Conservation (phyloP, 1,140 invertebrate genomes). For the Brachionus calyciflorus region DNA sequence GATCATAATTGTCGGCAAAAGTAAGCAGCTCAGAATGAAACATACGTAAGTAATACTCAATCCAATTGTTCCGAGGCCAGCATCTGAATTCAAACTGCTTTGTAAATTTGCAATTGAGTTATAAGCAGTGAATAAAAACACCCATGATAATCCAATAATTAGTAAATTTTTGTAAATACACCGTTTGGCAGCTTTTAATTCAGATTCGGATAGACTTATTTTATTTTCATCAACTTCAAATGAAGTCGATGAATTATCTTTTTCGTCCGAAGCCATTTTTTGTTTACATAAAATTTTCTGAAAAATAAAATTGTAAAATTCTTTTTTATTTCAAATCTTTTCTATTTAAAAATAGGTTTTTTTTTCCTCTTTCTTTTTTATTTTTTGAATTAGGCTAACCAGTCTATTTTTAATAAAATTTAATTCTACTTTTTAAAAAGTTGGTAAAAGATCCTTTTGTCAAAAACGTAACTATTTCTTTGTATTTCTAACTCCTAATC, state of each 20-base stretch:
- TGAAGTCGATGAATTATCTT: neutral
- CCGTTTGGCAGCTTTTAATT: neutral
- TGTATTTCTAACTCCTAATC: no score
- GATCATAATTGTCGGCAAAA: constrained; percentile 77
- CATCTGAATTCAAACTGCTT: constrained; percentile 22
- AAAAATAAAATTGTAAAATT: no score
- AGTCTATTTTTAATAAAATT: no score
- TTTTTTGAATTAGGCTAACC: no score
- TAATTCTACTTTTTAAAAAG: no score
- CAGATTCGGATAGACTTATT: neutral
- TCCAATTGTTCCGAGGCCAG: constrained; percentile 52
- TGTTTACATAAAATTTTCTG: no score
- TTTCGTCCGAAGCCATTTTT: neutral
- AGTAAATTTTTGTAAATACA: constrained; percentile 6
- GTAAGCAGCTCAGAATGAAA: constrained; percentile 83
- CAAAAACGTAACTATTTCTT: no score
- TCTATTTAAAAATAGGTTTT: no score
- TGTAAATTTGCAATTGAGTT: constrained; percentile 32
- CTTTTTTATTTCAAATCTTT: no score
- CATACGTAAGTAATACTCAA: constrained; percentile 81
- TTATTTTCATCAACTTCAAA: neutral
- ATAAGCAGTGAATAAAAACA: constrained; percentile 31
- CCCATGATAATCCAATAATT: constrained; percentile 19
- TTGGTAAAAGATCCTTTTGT: no score
- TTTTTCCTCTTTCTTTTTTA: no score